These are phyloP conservation scores for Austrofundulus limnaeus DNA, from an alignment of 2,113 vertebrate species.

Conservation along the genomic window DNA sequence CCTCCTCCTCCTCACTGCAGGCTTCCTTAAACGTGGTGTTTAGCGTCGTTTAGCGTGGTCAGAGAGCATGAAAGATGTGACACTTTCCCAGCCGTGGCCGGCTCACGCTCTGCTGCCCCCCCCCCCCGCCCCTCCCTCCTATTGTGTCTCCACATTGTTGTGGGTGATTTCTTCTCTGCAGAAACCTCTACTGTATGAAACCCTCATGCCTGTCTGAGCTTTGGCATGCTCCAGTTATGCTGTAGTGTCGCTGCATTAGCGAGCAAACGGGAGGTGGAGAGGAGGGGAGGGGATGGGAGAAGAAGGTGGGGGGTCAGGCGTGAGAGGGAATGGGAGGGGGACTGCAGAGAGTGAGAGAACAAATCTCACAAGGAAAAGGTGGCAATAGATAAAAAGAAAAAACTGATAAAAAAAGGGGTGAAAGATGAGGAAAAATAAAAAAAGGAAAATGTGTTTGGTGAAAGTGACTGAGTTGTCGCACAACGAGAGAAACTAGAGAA, in stretches of 20 bases:
- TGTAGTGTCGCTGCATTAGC: conserved; percentile 77
- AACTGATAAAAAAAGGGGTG: conserved; percentile 11
- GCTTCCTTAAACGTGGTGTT: conserved; percentile 78
- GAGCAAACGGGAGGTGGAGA: conserved; percentile 28
- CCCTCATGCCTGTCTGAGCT: conserved; percentile 83
- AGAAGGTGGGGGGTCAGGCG: conserved; percentile 36
- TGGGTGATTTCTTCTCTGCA: conserved; percentile 74
- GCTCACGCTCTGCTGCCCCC: conserved; percentile 73
- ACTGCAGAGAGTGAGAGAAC: conserved; percentile 59
- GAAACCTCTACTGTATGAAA: conserved; percentile 80
- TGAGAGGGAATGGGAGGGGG: conserved; percentile 61
- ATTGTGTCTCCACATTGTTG: conserved; percentile 81
- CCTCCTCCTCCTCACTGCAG: conserved; percentile 45
- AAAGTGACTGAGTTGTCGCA: conserved; percentile 21
- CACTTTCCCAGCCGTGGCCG: conserved; percentile 76
- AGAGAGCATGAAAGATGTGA: conserved; percentile 82
- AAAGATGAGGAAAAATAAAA: conserved; percentile 22
- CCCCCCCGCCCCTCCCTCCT: conserved; percentile 14
- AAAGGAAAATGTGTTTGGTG: conserved; percentile 23
- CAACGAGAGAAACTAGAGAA: neutral
- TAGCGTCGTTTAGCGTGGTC: conserved; percentile 81
- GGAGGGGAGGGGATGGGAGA: neutral
- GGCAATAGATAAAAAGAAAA: conserved; percentile 38
- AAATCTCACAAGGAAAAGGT: conserved; percentile 50
- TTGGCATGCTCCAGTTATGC: conserved; percentile 84